A percentile compares a stretch with the other conserved stretches of the same genome.
These are phyloP conservation scores for Cavia aperea DNA, from an alignment of 2,113 vertebrate species.

Conservation along the genomic window DNA sequence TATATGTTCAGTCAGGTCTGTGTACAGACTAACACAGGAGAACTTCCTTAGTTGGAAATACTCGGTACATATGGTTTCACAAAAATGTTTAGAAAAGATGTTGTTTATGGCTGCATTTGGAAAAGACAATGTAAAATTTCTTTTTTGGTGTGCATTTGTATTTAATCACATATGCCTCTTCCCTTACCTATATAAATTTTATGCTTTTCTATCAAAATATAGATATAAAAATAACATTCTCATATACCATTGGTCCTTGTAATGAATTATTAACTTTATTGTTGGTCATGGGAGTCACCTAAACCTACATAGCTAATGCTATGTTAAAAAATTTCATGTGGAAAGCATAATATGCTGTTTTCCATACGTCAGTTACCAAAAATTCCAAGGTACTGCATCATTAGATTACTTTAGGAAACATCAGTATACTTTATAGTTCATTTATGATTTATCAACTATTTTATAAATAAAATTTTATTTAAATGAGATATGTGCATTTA, in stretches of 20 bases:
- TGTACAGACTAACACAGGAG: not conserved
- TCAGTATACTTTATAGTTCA: not conserved
- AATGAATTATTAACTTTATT: not conserved
- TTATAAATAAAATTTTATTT: not conserved
- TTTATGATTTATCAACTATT: not conserved
- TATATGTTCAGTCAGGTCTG: not conserved
- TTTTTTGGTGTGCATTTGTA: not conserved
- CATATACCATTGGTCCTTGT: not conserved
- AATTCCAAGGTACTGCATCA: not conserved
- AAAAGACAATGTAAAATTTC: not conserved
- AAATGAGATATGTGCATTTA: not conserved
- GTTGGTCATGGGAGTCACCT: not conserved
- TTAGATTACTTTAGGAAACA: not conserved
- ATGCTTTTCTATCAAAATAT: not conserved
- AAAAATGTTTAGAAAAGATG: not conserved
- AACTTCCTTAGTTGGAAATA: not conserved
- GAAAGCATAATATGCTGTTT: not conserved
- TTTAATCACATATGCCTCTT: fast-evolving
- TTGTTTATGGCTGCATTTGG: not conserved
- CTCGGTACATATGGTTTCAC: not conserved
- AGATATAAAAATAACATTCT: not conserved
- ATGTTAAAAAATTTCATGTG: not conserved
- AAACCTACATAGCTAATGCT: not conserved
- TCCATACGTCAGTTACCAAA: not conserved
- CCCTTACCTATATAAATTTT: not conserved